Evolutionary conservation across 2,888 invertebrate genomes (phyloP), one percentile per base, ranked within the genome.

Genomic region (Cheilosia vulpina): DNA sequence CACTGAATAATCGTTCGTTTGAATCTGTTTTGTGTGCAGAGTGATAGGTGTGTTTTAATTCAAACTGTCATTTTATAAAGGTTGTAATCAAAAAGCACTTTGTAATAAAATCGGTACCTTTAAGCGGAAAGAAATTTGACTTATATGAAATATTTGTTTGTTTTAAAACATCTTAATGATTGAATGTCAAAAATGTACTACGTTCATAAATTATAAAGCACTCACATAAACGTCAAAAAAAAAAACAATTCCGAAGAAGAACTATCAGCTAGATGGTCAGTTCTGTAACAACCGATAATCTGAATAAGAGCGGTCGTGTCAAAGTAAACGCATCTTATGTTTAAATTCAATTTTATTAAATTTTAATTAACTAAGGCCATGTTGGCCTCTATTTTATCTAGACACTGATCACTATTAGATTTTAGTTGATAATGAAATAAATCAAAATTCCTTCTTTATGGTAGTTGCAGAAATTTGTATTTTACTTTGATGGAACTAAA

Each of bases 381-480:
- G 38, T 78, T 63, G 69, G 65, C 58, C 21, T 52, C 19, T 75
- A 69, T 76, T 75, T 71, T 58, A 69, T 69, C 31, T 60, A 27
- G 38, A 63, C 53, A 79, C 69, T 65, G 57, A 69, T 73, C 79
- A 80, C 75, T 76, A 60, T 31, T 75, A 71, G 65, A 80, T 52
- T 84, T 75, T 76, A 84, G 75, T 71, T 55, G 60, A 75, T 63
- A 62, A 68, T 65, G 55, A 73, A 79, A 83, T 73, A 73, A 83
- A 83, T 63, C 21, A 53, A 78, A 78, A 78, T 83, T 66, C 57
- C 68, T 83, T 79, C 73, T 57, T 47, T 27, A 43, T 1, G 27
- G 31, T 52, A 21, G 52, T 24, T 52, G 38, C 50, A 52, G n/a
- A 52, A 47, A 15, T 15, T 27, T 52, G 13, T 52, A 13, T 21